Base-by-base conservation (phyloP, 2,888 invertebrate species). In the Zele albiditarsus region DNA sequence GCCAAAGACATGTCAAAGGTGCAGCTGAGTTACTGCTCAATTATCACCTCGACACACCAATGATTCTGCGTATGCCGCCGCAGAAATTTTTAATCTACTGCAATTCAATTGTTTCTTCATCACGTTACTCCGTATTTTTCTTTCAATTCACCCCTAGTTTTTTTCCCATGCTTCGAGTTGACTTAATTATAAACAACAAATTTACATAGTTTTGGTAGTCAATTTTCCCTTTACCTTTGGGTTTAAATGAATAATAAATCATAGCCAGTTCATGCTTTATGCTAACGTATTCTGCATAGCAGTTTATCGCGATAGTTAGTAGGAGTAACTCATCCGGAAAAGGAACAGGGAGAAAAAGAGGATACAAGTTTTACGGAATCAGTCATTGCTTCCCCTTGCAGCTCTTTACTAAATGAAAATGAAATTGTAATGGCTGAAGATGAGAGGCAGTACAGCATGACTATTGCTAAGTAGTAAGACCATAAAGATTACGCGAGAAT, bases 21-120 rank as follows among this genome's bases (percentile, higher is more conserved):
- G 63, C 73, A 71, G 58, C 27, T 63, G 23, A 63, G 70, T 69
- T 77, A 77, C 79, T 77, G 79, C 79, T 76, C 76, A 79, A 79
- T 79, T 77, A 74, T 79, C 69, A 76, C 79, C 79, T 76, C 74
- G 79, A 76, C 74, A 73, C 57, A 31, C 57, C 28, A 57, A 20
- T 57, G 16, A 57, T 69, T 57, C 23, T 23, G 33, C 16, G 28
- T 57, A 25, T 23, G 53, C n/a, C 28, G 53, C 16, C 20, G 27
- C n/a, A 28, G 8, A 27, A 68, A 28, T 27, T 68, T 28, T 14
- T 16, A 14, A 42, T 66, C 23, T 14, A 63, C 12, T 33, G 16
- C 27, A 28, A 49, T 46, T 20, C 58, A 23, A 25, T 49, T 49
- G 3, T n/a, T 14, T 14, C 12, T 49, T 14, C n/a, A 49, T 49